A percentile compares a stretch with the other conserved stretches of the same genome.
phyloP scores from a whole-genome alignment of 1,140 invertebrate genomes.

The Ladona fulva region DNA sequence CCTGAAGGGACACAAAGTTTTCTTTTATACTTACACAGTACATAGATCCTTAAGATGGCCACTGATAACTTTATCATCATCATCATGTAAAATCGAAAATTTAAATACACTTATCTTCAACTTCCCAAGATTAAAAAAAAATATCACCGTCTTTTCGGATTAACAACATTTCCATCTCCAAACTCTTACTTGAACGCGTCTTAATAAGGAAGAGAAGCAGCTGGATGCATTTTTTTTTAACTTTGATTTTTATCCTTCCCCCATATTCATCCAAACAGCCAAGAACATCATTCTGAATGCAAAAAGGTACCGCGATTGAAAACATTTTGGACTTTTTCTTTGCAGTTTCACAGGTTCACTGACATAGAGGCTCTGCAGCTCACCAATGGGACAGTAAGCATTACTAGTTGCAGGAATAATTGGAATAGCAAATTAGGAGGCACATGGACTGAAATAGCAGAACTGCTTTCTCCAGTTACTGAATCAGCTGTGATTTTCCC shows the following conservation, averaged over 20 bases:
- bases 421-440: not conserved
- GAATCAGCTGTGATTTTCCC: not conserved
- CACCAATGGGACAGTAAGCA: not conserved
- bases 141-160: constrained; percentile 9
- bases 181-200: not conserved
- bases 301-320: not conserved
- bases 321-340: not conserved
- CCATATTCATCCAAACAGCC: not conserved
- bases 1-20: constrained; percentile 6
- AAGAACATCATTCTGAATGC: not conserved
- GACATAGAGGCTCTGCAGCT: constrained; percentile 2
- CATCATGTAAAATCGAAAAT: constrained; percentile 7
- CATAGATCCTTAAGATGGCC: not conserved
- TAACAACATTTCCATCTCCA: not conserved
- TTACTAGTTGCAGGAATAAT: not conserved
- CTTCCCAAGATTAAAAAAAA: not conserved
- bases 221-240: not conserved
- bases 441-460: not conserved
- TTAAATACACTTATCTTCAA: constrained; percentile 3
- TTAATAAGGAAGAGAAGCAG: constrained; percentile 9
- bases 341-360: not conserved
- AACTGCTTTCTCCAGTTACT: not conserved
- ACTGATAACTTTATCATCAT: constrained; percentile 7
- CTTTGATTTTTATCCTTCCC: not conserved
- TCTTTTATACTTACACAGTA: not conserved